A percentile compares a stretch with the other conserved stretches of the same genome.
phyloP scores from a whole-genome alignment of 2,113 vertebrate genomes.

The Sisor rabdophorus region DNA sequence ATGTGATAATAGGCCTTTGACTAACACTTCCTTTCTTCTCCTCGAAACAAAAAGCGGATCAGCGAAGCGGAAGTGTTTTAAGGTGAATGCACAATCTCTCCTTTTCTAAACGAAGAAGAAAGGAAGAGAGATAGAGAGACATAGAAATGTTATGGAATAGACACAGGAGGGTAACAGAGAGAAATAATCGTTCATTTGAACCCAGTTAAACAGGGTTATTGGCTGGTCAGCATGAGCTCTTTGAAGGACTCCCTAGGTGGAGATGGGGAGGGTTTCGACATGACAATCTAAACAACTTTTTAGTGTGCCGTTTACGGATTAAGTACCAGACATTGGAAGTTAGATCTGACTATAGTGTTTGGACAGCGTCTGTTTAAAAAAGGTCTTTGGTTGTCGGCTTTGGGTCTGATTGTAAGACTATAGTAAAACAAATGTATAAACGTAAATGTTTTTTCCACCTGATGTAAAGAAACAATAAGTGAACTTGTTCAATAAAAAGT shows the following conservation, averaged over 20 bases:
- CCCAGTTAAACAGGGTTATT: constrained; percentile 38
- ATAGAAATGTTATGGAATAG: constrained; percentile 32
- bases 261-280: background rate
- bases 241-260: constrained; percentile 22
- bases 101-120: constrained; percentile 30
- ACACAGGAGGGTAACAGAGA: constrained; percentile 25
- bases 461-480: background rate
- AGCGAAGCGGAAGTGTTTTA: constrained; percentile 45
- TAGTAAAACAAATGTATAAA: background rate
- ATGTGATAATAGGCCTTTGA: constrained; percentile 25
- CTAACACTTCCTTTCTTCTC: constrained; percentile 19
- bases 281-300: constrained; percentile 8
- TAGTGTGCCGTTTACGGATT: background rate
- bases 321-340: background rate
- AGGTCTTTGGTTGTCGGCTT: background rate
- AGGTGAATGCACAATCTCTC: constrained; percentile 36
- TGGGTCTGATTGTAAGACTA: constrained; percentile 3
- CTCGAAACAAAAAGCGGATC: constrained; percentile 36
- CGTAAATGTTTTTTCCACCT: background rate
- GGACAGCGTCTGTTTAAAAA: background rate
- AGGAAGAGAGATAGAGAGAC: constrained; percentile 27
- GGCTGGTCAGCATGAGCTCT: constrained; percentile 47
- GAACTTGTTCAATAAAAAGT: too few species aligned
- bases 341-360: background rate
- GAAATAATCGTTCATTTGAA: constrained; percentile 41